Evolutionary conservation across 1,140 invertebrate genomes (phyloP), one percentile per base, ranked within the genome.

Genomic region (Drosophila erecta): DNA sequence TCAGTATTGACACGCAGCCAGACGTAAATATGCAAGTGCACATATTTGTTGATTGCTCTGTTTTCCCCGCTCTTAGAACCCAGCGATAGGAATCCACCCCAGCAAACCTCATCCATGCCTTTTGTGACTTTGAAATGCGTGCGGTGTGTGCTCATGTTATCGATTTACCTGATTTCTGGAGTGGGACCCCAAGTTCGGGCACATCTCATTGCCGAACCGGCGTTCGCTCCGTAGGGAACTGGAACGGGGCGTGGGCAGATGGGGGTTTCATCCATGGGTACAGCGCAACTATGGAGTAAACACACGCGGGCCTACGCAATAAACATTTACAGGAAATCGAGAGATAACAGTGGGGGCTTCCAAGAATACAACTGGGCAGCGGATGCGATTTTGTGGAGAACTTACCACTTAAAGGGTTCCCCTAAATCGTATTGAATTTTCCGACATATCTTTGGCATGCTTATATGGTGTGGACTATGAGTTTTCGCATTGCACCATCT

Each of bases 241-340:
- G 12, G 8, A 33, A 15, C 35, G 6, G 14, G 35, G 20, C 20
- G 20, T 54, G 14, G 17, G 35, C 37, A 30, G 7, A 12, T 40
- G 53, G 59, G 35, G 53, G 35, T 14, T 61, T 40, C 20, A 59
- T 27, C 38, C 30, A 27, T 30, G 11, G 56, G 57, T 40, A 57
- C 15, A 37, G 22, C 14, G 12, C 61, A 14, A 22, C 62, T 27
- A 33, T 35, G 46, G 17, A 17, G 30, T 65, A 67, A 67, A 67
- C 64, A 67, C 37, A 50, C 2, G 35, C 30, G 46, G 41, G 46
- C 53, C 20, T 65, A 43, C 22, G 37, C 60, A 44, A 24, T 40
- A 41, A 65, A 67, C 64, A 67, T 65, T 38, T 44, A 51, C 60
- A 67, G 64, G 64, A 67, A 67, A 65, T 67, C 20, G 30, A 53